Evolutionary conservation across 2,113 vertebrate genomes (phyloP).

Genomic region (Pollimyrus isidori): DNA sequence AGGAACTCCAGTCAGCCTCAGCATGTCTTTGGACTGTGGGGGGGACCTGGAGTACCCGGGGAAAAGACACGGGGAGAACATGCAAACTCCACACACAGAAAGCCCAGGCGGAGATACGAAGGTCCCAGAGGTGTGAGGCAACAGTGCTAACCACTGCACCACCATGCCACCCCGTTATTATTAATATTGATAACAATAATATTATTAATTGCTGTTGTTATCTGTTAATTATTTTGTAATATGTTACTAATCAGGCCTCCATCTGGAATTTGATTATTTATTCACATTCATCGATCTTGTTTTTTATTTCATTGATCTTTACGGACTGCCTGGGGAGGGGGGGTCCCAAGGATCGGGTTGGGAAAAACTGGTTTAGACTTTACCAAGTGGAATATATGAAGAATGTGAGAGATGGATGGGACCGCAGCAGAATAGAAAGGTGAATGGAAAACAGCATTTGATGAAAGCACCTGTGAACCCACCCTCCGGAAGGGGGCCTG

Average conservation of each 20-base stretch:
- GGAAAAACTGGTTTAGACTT: not conserved
- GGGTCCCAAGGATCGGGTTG: not conserved
- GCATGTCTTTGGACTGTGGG: no score
- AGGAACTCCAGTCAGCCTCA: no score
- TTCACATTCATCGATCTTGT: not conserved
- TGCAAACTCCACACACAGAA: no score
- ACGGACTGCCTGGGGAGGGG: not conserved
- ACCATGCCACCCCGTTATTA: not conserved
- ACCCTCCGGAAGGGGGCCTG: conserved; percentile 38
- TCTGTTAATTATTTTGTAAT: conserved; percentile 10
- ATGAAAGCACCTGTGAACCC: not conserved
- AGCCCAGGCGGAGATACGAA: no score
- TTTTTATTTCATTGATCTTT: conserved; percentile 2
- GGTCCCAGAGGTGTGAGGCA: no score
- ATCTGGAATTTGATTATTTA: conserved; percentile 4
- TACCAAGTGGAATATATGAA: not conserved
- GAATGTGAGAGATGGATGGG: not conserved
- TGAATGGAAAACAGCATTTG: not conserved
- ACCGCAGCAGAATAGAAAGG: not conserved
- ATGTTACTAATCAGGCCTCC: conserved; percentile 12
- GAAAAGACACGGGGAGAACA: no score
- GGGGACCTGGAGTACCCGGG: no score
- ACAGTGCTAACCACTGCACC: no score
- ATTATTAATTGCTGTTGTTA: not conserved
- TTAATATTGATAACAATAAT: not conserved